These are phyloP conservation scores for Dione vanillae DNA, from an alignment of 2,888 invertebrate species.

Conservation along the genomic window DNA sequence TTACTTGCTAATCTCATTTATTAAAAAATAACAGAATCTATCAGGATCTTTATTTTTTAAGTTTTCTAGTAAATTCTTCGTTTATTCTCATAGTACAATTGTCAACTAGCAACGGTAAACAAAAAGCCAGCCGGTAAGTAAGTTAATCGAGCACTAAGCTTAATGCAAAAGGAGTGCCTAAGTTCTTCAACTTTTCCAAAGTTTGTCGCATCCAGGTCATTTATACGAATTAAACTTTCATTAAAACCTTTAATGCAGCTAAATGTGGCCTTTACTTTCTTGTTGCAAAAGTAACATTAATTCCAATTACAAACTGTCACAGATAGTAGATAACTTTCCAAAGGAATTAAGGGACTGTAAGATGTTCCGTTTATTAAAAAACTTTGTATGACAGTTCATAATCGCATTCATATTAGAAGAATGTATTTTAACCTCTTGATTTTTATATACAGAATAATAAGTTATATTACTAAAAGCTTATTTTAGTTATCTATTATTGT, in stretches of 20 bases:
- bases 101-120: no score
- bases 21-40: no score
- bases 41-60: no score
- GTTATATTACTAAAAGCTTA: not conserved
- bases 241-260: conserved; percentile 18
- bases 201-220: conserved; percentile 18
- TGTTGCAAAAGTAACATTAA: conserved; percentile 12
- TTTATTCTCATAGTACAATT: no score
- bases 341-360: conserved; percentile 13
- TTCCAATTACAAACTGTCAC: conserved; percentile 26
- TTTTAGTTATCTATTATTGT: no score
- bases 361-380: conserved; percentile 18
- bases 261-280: conserved; percentile 13
- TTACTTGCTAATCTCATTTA: no score
- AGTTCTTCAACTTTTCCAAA: not conserved
- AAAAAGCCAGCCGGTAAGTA: no score
- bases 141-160: not conserved
- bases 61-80: no score
- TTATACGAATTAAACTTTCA: conserved; percentile 23
- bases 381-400: conserved; percentile 16
- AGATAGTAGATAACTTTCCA: conserved; percentile 21
- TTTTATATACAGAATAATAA: not conserved
- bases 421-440: not conserved
- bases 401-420: not conserved
- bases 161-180: conserved; percentile 2